Evolutionary conservation across 2,113 vertebrate species (phyloP), one percentile per base, ranked within the genome.

Genomic region (Ptilonorhynchus violaceus): DNA sequence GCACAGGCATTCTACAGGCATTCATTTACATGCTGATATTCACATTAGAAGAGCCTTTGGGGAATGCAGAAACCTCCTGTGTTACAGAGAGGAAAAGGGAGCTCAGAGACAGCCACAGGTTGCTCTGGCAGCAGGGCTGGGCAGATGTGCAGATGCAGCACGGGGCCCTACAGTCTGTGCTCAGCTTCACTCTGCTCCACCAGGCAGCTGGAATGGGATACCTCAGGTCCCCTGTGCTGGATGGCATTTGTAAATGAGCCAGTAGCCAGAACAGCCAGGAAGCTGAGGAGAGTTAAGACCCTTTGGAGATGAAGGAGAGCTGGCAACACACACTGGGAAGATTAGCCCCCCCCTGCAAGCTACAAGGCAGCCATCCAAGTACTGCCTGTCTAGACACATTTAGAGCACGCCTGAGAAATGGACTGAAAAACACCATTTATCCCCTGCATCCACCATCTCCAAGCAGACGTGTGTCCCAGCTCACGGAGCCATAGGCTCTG

Each of bases 321-420:
- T 75, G 84, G 58, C 33, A 78, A 66, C 77, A 66, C 31, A 23
- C 37, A 10, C 41, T 15, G 70, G 66, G 63, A 85, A 41, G 13
- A 58, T 58, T 74, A 73, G 39, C 30, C 14, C 28, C 23, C 14
- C 35, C 11, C 49, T 1, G 0, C 41, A 58, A 76, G 62, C 70
- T 64, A 77, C 16, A 37, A 90, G 88, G 83, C 93, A 88, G 83
- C 28, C 79, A 74, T 83, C 68, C 91, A 90, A 90, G 79, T 24
- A 13, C 78, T 68, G 74, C 58, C 78, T 92, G 75, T 95, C 90
- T 92, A 92, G 96, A 95, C 82, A 0, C 49, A 64, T 92, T 88
- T 68, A 92, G 62, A 88, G 90, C 89, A 76, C 1, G 6, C 85
- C 78, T 88, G 90, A 95, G 94, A 90, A 94, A 90, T 17, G 62